A percentile compares a stretch with the other conserved stretches of the same genome.
These are phyloP conservation scores for Carcharodon carcharias DNA, from an alignment of 2,797 vertebrate species.

Conservation along the genomic window DNA sequence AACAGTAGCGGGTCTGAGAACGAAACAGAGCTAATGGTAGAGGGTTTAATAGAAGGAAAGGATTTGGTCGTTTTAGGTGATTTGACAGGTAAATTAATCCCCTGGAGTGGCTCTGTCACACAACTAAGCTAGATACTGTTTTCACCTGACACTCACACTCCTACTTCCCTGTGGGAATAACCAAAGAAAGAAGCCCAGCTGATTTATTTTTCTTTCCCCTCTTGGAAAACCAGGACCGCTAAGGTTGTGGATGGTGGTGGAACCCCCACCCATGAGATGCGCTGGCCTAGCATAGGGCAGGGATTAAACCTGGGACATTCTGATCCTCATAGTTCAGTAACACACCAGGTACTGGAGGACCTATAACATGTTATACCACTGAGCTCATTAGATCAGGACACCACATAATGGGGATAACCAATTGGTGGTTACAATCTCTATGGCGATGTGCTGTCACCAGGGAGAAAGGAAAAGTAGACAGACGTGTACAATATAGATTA, in stretches of 20 bases:
- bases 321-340: not conserved
- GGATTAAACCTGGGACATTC: not conserved
- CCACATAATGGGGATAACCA: not conserved
- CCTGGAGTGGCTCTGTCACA: not conserved
- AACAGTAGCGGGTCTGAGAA: not conserved
- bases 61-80: not conserved
- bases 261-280: not conserved
- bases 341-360: not conserved
- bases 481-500: not conserved
- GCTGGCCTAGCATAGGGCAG: not conserved
- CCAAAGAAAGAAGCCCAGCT: not conserved
- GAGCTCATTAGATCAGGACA: not conserved
- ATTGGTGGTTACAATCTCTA: not conserved
- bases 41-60: not conserved
- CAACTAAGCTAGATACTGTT: not conserved
- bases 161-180: not conserved
- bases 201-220: not conserved
- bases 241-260: not conserved
- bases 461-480: not conserved
- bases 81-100: not conserved
- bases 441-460: not conserved
- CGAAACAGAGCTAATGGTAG: not conserved
- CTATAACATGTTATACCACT: not conserved
- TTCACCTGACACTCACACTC: not conserved
- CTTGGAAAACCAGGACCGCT: not conserved